phyloP scores from a whole-genome alignment of 1,140 invertebrate genomes.

The Caenorhabditis inopinata region DNA sequence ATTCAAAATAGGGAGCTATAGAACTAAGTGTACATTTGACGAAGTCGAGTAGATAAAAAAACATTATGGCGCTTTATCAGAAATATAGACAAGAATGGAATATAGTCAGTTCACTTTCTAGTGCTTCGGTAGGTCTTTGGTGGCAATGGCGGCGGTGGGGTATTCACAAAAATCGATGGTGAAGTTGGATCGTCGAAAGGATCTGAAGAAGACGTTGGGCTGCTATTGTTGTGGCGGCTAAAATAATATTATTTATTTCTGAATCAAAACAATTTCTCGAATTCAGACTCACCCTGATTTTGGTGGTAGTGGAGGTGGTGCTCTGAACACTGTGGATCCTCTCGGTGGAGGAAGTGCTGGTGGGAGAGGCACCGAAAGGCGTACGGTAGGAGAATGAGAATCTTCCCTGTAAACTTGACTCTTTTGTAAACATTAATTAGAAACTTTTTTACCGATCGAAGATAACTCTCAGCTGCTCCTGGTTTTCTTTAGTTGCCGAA shows the following conservation, averaged over 20 bases:
- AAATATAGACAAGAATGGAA: not conserved
- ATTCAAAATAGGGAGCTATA: too few relatives aligned
- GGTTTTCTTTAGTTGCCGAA: not conserved
- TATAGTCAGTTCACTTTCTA: not conserved
- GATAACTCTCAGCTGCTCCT: not conserved
- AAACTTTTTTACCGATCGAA: not conserved
- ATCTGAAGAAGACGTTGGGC: not conserved
- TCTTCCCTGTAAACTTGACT: conserved; percentile 27
- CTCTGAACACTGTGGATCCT: not conserved
- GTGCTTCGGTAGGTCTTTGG: conserved; percentile 34
- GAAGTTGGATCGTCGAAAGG: conserved; percentile 8
- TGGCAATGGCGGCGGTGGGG: conserved; percentile 31
- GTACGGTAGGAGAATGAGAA: conserved; percentile 13
- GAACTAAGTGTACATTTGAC: too few relatives aligned
- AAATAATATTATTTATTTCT: not conserved
- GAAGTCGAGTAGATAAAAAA: too few relatives aligned
- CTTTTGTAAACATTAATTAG: not conserved
- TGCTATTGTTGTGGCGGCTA: not conserved
- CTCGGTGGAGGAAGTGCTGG: conserved; percentile 31
- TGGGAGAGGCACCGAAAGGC: not conserved
- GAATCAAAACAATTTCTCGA: not conserved
- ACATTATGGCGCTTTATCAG: too few relatives aligned
- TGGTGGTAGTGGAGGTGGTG: conserved; percentile 22
- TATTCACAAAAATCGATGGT: conserved; percentile 16
- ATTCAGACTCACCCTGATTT: conserved; percentile 1